Conservation (phyloP, 23 tunicate species). For the Halocynthia aurantium region DNA sequence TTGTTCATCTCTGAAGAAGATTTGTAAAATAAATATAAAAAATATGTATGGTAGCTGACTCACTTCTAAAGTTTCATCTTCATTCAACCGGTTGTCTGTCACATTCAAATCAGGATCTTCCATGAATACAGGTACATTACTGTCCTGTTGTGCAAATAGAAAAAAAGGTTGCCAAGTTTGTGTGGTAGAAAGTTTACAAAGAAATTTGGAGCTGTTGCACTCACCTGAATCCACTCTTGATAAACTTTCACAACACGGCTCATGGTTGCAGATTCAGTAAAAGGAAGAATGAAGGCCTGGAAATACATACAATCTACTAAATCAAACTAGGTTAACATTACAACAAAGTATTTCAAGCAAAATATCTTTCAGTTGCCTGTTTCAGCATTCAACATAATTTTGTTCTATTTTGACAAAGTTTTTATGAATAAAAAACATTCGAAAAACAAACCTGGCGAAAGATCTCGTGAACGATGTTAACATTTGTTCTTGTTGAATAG, state of each 20-base stretch:
- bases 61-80: not conserved
- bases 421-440: no score
- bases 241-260: slow-evolving; percentile 56
- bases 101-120: slow-evolving; percentile 11
- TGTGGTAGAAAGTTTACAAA: not conserved
- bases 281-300: slow-evolving; percentile 61
- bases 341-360: no score
- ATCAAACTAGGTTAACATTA: no score
- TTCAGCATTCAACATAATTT: no score
- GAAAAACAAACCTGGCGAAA: slow-evolving; percentile 71
- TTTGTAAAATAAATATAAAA: not conserved
- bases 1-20: not conserved
- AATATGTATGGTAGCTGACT: not conserved
- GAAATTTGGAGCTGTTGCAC: no score
- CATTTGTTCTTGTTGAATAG: slow-evolving; percentile 79
- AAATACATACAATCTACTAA: not conserved
- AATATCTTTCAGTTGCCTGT: no score
- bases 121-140: slow-evolving; percentile 41
- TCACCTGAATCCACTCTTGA: slow-evolving; percentile 67
- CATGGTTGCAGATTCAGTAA: slow-evolving; percentile 66
- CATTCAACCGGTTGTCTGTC: not conserved
- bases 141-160: slow-evolving; percentile 20
- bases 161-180: not conserved
- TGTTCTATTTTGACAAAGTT: not conserved
- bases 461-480: slow-evolving; percentile 84